Percentiles rank a stretch among this genome's conserved stretches.
Evolutionary conservation across 2,888 invertebrate species (phyloP).

Genomic region (Orgyia antiqua): DNA sequence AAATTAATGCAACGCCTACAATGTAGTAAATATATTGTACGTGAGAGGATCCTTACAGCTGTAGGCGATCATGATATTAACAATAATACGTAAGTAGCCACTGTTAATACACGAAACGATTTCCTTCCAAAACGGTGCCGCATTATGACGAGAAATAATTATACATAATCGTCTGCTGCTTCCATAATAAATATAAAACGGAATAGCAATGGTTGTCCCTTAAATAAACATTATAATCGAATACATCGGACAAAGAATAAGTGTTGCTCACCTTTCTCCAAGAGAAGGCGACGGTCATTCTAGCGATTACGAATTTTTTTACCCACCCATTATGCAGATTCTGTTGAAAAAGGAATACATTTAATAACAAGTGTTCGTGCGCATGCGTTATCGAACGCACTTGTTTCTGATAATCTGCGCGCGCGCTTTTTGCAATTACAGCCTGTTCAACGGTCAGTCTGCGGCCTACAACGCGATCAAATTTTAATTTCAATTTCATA

Average conservation of each 20-base stretch:
- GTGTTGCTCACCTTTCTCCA: constrained; percentile 59
- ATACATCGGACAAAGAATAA: constrained; percentile 52
- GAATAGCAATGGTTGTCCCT: constrained; percentile 39
- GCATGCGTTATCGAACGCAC: constrained; percentile 76
- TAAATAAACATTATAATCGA: constrained; percentile 62
- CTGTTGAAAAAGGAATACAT: constrained; percentile 76
- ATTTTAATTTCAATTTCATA: constrained; percentile 52
- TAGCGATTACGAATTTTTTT: constrained; percentile 72
- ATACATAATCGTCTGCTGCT: constrained; percentile 46
- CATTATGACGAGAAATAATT: constrained; percentile 59
- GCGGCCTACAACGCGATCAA: constrained; percentile 11
- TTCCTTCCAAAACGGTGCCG: constrained; percentile 37
- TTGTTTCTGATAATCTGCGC: constrained; percentile 75
- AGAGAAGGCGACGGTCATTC: constrained; percentile 64
- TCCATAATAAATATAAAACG: constrained; percentile 51
- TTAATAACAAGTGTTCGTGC: constrained; percentile 76
- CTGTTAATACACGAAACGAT: constrained; percentile 19
- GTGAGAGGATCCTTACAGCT: constrained; percentile 40
- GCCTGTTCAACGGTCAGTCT: constrained; percentile 21
- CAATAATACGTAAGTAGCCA: constrained; percentile 35
- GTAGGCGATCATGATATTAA: constrained; percentile 44
- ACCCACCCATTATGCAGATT: constrained; percentile 77
- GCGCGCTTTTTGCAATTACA: constrained; percentile 65
- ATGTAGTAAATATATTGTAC: constrained; percentile 22
- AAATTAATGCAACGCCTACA: constrained; percentile 14